These are phyloP conservation scores for Trachythela sp. DNA, from an alignment of 64 coral and sea anemone genomes.

Conservation along the genomic window DNA sequence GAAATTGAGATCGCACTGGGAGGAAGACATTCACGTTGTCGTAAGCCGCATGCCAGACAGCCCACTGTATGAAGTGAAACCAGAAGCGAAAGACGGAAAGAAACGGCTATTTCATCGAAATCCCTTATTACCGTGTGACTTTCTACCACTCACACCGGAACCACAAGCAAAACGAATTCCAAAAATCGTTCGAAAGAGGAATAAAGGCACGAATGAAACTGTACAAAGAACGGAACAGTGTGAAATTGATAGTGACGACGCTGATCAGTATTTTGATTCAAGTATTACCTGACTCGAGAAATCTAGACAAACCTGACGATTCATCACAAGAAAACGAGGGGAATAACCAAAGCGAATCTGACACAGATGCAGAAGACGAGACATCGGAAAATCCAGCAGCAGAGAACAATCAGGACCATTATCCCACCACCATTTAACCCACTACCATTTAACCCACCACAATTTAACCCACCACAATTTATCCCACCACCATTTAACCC, in stretches of 20 bases:
- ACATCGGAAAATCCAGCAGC: background rate
- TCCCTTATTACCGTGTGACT: background rate
- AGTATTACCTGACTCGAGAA: background rate
- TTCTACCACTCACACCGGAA: background rate
- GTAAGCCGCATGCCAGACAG: no score
- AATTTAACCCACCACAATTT: no score
- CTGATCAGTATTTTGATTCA: background rate
- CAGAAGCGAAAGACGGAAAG: no score
- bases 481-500: no score
- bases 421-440: no score
- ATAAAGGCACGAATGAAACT: background rate
- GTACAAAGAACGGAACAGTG: background rate
- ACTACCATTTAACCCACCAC: no score
- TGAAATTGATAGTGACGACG: background rate
- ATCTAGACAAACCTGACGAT: background rate
- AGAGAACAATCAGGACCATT: background rate
- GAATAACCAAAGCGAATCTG: background rate
- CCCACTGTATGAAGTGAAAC: no score
- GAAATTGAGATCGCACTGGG: no score
- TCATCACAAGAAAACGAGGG: background rate
- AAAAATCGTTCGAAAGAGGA: background rate
- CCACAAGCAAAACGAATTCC: background rate
- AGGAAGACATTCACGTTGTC: no score
- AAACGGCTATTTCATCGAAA: background rate
- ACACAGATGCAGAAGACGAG: background rate